Evolutionary conservation across 2,113 vertebrate genomes (phyloP), one percentile per base, ranked within the genome.

Genomic region (Perca flavescens): DNA sequence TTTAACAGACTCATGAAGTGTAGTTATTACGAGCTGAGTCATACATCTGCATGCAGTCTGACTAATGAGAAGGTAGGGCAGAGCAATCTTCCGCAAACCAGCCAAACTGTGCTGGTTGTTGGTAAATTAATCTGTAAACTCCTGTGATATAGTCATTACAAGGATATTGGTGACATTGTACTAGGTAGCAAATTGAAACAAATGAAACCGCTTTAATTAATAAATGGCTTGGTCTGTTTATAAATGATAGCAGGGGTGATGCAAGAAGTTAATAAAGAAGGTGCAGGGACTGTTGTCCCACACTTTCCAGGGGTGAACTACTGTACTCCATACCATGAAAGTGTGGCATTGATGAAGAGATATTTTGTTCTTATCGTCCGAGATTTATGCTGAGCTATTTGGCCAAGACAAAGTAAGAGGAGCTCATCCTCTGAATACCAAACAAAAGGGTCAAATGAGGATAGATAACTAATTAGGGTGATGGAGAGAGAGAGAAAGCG

Each of bases 381-480:
- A 81, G 80, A 90, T 78, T 86, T 79, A 85, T 73, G 43, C 77
- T 52, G 63, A 83, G 84, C 72, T 56, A 77, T 83, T 88, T 85
- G 36, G 74, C 91, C 58, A 77, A 82, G 77, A 86, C 70, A 77
- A 75, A 85, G 84, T 50, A 74, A 89, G 68, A 68, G 46, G 65
- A 58, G 70, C 57, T 56, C 46, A 21, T 83, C 73, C 60, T 79
- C 66, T 78, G 79, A 92, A 89, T 92, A 82, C 79, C 63, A 87
- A 89, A 79, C 65, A 82, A 83, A 66, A 46, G 67, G 79, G 74
- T 88, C 36, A 89, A 84, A 92, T 91, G 73, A 89, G 89, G 82
- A 93, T 73, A 88, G 87, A 91, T 86, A 80, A 80, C 87, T 85
- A 93, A 91, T 93, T 92, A 93, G 87, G 65, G 64, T 88, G 86